Percentiles rank a stretch among this genome's conserved stretches.
These are phyloP conservation scores for Pristionchus pacificus DNA, from an alignment of 1,140 invertebrate species.

Conservation along the genomic window DNA sequence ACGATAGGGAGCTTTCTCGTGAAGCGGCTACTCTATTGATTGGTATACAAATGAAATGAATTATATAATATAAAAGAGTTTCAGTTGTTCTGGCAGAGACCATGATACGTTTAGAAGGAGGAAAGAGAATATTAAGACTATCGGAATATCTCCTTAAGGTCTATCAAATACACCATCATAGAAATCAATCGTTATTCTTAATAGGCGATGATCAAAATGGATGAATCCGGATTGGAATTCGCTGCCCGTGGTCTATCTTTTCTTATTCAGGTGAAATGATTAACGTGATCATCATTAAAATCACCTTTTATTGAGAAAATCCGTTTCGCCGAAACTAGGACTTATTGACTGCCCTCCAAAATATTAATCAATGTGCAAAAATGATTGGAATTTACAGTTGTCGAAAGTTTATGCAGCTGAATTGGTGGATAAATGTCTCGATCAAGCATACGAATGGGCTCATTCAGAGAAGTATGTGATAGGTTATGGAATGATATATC, in stretches of 20 bases:
- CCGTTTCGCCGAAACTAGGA: no score
- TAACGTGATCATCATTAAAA: no score
- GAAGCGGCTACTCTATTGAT: neutral
- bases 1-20: neutral
- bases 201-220: neutral
- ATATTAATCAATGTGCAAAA: neutral
- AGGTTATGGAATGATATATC: slow-evolving; percentile 21
- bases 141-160: neutral
- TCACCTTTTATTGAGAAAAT: no score
- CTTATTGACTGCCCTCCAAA: slow-evolving; percentile 28
- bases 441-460: slow-evolving; percentile 41
- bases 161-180: neutral
- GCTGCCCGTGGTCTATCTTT: neutral
- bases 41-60: neutral
- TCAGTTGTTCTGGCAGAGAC: neutral
- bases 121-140: neutral
- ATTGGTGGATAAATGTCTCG: slow-evolving; percentile 42
- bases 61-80: neutral
- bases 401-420: slow-evolving; percentile 47
- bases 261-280: neutral
- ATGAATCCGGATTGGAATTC: neutral
- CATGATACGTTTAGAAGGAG: neutral
- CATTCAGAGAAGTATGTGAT: neutral
- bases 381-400: slow-evolving; percentile 32
- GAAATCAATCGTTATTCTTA: neutral